Percentiles rank a stretch among this genome's conserved stretches.
Evolutionary conservation across 1,140 invertebrate genomes (phyloP).

Genomic region (Aphis gossypii): DNA sequence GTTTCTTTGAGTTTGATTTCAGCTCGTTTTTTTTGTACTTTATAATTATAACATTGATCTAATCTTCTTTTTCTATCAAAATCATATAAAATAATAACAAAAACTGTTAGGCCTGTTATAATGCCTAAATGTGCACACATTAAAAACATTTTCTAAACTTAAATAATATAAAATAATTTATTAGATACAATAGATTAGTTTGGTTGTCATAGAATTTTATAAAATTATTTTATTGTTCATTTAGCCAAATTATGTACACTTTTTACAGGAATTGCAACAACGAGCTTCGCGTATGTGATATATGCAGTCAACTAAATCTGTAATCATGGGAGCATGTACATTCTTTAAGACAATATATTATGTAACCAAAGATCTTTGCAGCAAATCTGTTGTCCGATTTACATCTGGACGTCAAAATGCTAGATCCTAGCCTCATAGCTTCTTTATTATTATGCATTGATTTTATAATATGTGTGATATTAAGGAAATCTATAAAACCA

Average conservation of each 20-base stretch:
- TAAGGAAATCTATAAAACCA: background rate
- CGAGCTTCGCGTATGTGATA: conserved; percentile 62
- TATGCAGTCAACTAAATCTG: conserved; percentile 55
- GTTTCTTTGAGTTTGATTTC: background rate
- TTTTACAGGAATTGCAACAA: conserved; percentile 61
- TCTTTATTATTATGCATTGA: background rate
- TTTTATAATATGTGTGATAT: conserved; percentile 9
- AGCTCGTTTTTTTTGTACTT: background rate
- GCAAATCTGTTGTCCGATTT: conserved; percentile 24
- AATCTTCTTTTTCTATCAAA: conserved; percentile 18
- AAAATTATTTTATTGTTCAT: conserved; percentile 20
- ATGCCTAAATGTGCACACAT: background rate
- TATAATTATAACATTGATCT: background rate
- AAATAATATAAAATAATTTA: background rate
- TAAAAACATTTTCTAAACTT: background rate
- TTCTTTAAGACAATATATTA: conserved; percentile 56
- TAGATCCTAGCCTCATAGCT: conserved; percentile 21
- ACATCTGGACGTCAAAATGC: conserved; percentile 4
- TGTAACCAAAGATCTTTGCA: conserved; percentile 57
- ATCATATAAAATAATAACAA: conserved; percentile 9
- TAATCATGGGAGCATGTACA: conserved; percentile 33
- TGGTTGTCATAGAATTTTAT: background rate
- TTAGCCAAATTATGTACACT: background rate
- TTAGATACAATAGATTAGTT: background rate
- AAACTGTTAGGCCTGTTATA: background rate